Conservation (phyloP, 2,888 invertebrate species). For the Eupithecia insigniata region DNA sequence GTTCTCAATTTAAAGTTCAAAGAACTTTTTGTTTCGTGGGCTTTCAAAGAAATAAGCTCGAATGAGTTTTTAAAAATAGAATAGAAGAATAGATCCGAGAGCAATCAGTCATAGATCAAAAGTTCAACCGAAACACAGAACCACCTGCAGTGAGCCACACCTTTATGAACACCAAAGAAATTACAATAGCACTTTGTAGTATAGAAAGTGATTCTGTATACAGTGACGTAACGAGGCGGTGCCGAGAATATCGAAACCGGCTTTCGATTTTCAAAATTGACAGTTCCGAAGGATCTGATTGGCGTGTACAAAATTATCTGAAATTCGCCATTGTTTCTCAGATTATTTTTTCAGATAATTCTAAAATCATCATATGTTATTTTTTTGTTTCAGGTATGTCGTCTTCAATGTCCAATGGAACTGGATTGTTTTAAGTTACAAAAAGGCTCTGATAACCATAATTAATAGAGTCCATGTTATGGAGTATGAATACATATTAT, state of each 20-base stretch:
- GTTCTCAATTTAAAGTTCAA: neutral
- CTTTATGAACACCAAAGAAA: slow-evolving; percentile 29
- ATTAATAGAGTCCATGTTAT: neutral
- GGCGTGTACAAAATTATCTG: slow-evolving; percentile 30
- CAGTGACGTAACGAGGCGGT: slow-evolving; percentile 61
- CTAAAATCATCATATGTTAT: slow-evolving; percentile 6
- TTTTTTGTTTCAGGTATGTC: slow-evolving; percentile 52
- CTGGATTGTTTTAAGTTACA: slow-evolving; percentile 4
- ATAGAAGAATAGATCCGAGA: slow-evolving; percentile 1
- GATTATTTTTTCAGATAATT: neutral
- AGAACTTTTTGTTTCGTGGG: neutral
- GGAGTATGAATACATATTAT: neutral
- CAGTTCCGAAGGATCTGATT: slow-evolving; percentile 45
- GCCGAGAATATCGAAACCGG: slow-evolving; percentile 49
- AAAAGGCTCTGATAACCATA: neutral
- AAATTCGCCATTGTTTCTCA: slow-evolving; percentile 21
- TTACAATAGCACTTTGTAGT: slow-evolving; percentile 20
- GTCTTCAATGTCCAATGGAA: neutral
- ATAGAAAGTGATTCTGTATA: slow-evolving; percentile 62
- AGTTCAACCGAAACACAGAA: neutral
- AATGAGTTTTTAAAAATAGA: slow-evolving; percentile 7
- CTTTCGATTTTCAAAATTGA: slow-evolving; percentile 67
- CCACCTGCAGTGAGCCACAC: slow-evolving; percentile 30
- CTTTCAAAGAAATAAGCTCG: neutral
- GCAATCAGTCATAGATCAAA: slow-evolving; percentile 1